Evolutionary conservation across 2,113 vertebrate species (phyloP), one percentile per base, ranked within the genome.

Genomic region (Psittacus erithacus): DNA sequence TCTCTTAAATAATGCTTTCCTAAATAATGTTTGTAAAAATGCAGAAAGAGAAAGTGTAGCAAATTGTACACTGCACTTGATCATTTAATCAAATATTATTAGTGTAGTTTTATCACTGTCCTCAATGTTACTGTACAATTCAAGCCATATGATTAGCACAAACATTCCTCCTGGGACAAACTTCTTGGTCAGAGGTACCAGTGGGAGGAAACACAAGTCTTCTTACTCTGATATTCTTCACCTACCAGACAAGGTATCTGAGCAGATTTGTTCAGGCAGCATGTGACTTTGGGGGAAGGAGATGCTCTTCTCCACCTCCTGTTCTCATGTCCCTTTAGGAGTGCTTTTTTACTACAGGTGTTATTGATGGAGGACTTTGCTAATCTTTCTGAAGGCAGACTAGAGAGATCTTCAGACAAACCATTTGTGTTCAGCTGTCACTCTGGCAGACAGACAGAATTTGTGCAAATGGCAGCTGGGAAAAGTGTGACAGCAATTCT

Each of bases 131-230:
- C 13, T 35, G 19, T 39, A n/a, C 39, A 28, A 27, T n/a, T 44
- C 53, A 69, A 69, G 13, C 16, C 60, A 6, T 13, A 9, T 6
- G 24, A 46, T 24, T 69, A 22, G 24, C n/a, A 82, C 50, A 49
- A 73, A 50, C 24, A 4, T 17, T 49, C 25, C 3, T 83, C 29
- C 62, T 31, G 20, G 13, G 33, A 7, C 7, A 49, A 38, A 33
- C 31, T 60, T 70, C n/a, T 79, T 0, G 0, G 3, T 65, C 44
- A 75, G 41, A 65, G 18, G 17, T 22, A 33, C 10, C 31, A 28
- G 38, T 29, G 20, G 17, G 28, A 41, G 6, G 28, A 46, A 47
- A 86, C 6, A 11, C 17, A 41, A 10, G 11, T 79, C 43, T 59
- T 69, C 31, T 22, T 6, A 24, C 17, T 41, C 22, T 4, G 19